These are phyloP conservation scores for Magallana nippona DNA, from an alignment of 2,888 invertebrate species.

Conservation along the genomic window DNA sequence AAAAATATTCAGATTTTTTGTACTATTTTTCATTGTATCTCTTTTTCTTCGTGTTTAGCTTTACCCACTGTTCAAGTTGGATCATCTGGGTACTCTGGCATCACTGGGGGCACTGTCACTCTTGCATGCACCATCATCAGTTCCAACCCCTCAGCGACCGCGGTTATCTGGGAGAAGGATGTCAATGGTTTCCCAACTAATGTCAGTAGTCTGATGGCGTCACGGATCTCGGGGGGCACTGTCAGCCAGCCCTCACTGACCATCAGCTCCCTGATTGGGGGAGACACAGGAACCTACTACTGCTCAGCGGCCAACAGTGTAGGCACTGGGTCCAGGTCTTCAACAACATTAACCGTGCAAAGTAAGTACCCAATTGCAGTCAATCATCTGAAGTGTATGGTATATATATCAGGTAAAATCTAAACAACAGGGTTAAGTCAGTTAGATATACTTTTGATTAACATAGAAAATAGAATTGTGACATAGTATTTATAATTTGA, in stretches of 20 bases:
- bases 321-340: conserved; percentile 39
- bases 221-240: conserved; percentile 40
- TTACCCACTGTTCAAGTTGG: conserved; percentile 43
- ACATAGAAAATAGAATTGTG: too few species aligned
- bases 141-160: conserved; percentile 41
- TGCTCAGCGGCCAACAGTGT: conserved; percentile 43
- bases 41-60: conserved; percentile 38
- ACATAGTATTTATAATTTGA: too few species aligned
- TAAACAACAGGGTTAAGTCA: too few species aligned
- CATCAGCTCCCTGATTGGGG: conserved; percentile 10
- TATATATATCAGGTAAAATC: too few species aligned
- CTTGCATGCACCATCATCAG: conserved; percentile 44
- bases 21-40: neutral
- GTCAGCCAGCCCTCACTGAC: conserved; percentile 38
- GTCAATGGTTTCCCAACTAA: conserved; percentile 33
- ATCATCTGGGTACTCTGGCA: conserved; percentile 32
- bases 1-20: neutral
- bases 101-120: conserved; percentile 36
- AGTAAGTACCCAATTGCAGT: neutral
- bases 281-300: conserved; percentile 40
- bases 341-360: conserved; percentile 36
- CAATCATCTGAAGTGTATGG: too few species aligned
- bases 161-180: conserved; percentile 43
- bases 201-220: conserved; percentile 9
- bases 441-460: too few species aligned